phyloP scores from a whole-genome alignment of 2,888 invertebrate genomes.

The Desoria tigrina region DNA sequence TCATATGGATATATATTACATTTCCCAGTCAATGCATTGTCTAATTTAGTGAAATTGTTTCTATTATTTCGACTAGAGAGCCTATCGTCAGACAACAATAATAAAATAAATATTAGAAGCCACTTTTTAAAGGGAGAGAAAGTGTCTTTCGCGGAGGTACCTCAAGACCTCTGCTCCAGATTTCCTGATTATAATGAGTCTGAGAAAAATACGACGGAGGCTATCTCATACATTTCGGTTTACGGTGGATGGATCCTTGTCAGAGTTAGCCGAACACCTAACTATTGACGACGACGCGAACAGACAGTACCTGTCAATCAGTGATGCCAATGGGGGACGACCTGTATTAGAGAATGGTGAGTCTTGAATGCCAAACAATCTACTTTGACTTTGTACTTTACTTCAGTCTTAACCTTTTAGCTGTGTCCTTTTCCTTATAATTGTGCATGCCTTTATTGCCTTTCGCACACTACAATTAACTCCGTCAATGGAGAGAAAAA shows the following conservation, averaged over 20 bases:
- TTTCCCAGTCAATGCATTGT: no score
- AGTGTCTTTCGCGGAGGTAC: no score
- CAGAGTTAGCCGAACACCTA: slow-evolving; percentile 55
- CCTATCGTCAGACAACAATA: no score
- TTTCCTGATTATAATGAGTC: slow-evolving; percentile 49
- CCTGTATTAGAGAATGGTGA: slow-evolving; percentile 48
- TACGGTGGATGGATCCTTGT: slow-evolving; percentile 54
- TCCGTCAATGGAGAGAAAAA: no score
- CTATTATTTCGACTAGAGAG: no score
- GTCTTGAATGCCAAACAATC: background rate
- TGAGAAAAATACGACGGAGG: slow-evolving; percentile 55
- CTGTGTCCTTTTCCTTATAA: no score
- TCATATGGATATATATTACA: no score
- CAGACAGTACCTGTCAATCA: slow-evolving; percentile 50
- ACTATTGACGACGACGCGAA: slow-evolving; percentile 55
- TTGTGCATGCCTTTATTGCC: background rate
- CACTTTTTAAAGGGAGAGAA: no score
- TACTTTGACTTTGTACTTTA: background rate
- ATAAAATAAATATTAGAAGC: no score
- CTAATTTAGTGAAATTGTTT: no score
- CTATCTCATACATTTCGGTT: slow-evolving; percentile 56
- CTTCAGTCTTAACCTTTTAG: background rate
- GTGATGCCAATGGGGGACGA: slow-evolving; percentile 51
- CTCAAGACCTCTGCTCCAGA: no score
- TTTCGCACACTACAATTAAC: background rate